These are phyloP conservation scores for Leistus spinibarbis DNA, from an alignment of 2,888 invertebrate species.

Conservation along the genomic window DNA sequence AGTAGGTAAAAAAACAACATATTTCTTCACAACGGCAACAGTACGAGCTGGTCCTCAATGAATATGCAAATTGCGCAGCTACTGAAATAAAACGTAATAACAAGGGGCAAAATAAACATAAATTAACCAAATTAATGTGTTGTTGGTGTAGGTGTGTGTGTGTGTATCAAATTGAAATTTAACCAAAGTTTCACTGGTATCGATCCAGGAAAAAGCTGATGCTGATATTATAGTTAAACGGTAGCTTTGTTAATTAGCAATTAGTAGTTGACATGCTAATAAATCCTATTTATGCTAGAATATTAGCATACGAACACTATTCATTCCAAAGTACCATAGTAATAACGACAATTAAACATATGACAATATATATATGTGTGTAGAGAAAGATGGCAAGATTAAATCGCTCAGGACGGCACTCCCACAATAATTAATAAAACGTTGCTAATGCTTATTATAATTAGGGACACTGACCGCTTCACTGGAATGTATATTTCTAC, in stretches of 20 bases:
- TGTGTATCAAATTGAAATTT: neutral
- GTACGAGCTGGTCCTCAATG: neutral
- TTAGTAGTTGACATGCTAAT: neutral
- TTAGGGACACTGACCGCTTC: neutral
- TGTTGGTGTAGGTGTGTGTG: neutral
- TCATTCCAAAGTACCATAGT: conserved; percentile 14
- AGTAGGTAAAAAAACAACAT: too few relatives aligned
- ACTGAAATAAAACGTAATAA: conserved; percentile 21
- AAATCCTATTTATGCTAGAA: neutral
- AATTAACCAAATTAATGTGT: conserved; percentile 16
- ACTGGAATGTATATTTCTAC: neutral
- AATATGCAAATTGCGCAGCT: conserved; percentile 26
- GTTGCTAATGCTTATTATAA: neutral
- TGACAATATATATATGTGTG: neutral
- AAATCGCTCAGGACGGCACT: conserved; percentile 18
- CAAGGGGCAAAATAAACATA: conserved; percentile 24
- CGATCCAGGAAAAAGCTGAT: neutral
- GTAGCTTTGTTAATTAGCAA: neutral
- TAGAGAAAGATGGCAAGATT: neutral
- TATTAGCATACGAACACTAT: neutral
- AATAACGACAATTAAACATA: neutral
- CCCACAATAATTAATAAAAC: conserved; percentile 29
- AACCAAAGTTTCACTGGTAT: neutral
- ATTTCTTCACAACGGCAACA: neutral
- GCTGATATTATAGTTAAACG: neutral